Conservation (phyloP, 2,113 vertebrate species). For the Ctenomys sociabilis region DNA sequence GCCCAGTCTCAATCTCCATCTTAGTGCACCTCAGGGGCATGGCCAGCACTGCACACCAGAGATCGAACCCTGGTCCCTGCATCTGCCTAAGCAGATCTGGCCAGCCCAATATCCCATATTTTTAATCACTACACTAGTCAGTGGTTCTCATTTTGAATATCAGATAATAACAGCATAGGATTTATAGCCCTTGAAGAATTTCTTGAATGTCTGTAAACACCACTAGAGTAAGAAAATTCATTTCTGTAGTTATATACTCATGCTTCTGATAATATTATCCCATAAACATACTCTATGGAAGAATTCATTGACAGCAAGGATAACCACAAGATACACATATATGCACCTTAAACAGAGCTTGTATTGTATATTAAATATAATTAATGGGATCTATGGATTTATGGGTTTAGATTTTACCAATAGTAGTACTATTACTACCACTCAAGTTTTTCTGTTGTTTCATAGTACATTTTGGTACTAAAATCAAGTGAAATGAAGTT, state of each 20-base stretch:
- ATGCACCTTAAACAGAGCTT: neutral
- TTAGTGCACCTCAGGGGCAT: too few species aligned
- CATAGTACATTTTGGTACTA: neutral
- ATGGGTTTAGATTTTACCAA: neutral
- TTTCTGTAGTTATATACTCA: neutral
- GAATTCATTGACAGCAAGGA: neutral
- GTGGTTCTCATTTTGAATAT: neutral
- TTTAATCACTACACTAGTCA: neutral
- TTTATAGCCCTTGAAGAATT: neutral
- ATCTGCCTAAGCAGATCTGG: too few species aligned
- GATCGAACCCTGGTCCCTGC: too few species aligned
- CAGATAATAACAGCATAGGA: neutral
- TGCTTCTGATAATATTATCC: neutral
- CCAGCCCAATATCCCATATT: too few species aligned
- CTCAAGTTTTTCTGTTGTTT: neutral
- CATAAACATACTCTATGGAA: neutral
- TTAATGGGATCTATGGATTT: neutral
- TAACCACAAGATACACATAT: neutral
- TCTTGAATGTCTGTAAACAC: neutral
- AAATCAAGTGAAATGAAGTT: neutral
- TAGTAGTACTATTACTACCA: neutral
- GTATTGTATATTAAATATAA: neutral
- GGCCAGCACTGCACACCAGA: too few species aligned
- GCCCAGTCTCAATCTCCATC: too few species aligned
- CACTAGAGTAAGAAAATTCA: neutral